Conservation (phyloP, 2,797 vertebrate genomes). For the Eidolon dupreanum region DNA sequence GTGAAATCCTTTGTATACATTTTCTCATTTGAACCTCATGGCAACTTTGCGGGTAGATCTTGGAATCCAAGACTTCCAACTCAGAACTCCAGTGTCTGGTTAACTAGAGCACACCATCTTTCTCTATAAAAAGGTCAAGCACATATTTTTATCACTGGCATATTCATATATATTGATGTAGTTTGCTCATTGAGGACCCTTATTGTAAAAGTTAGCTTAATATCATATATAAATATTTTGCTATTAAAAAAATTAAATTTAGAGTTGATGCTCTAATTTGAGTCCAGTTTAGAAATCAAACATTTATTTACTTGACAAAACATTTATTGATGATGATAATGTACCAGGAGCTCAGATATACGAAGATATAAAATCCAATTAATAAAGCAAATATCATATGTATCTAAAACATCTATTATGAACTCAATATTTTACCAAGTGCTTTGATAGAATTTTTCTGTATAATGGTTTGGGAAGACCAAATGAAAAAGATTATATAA, state of each 20-base stretch:
- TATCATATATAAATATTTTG: background rate
- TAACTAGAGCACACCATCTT: background rate
- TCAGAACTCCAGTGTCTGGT: background rate
- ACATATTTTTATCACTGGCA: background rate
- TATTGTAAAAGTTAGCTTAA: background rate
- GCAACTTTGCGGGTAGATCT: background rate
- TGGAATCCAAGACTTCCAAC: background rate
- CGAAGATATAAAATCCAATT: background rate
- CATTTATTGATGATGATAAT: background rate
- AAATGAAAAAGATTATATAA: background rate
- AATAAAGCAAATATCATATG: background rate
- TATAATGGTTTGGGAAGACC: background rate
- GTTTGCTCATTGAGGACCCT: background rate
- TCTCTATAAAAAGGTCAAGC: background rate
- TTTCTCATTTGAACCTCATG: background rate
- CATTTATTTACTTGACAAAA: background rate
- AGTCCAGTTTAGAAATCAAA: constrained; percentile 31
- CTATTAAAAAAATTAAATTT: background rate
- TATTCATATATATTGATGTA: background rate
- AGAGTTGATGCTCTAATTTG: constrained; percentile 3
- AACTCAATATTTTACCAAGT: constrained; percentile 10
- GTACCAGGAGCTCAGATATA: background rate
- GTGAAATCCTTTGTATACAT: background rate
- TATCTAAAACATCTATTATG: background rate
- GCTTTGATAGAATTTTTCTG: background rate